These are phyloP conservation scores for Vulpes vulpes DNA, from an alignment of 2,113 vertebrate genomes.

Conservation along the genomic window DNA sequence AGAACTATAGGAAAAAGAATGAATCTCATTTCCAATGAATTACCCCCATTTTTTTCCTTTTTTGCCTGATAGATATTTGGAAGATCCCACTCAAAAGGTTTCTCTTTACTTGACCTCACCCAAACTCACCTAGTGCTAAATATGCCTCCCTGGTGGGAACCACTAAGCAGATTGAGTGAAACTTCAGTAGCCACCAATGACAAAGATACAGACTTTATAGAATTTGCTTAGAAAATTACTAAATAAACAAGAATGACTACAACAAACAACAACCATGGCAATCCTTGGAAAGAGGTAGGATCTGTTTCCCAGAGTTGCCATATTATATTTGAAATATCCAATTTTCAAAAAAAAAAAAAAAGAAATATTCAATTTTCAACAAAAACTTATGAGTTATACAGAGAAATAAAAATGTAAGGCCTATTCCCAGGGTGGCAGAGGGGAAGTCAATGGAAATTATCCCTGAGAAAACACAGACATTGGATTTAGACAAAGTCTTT, in stretches of 20 bases:
- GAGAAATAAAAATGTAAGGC: not conserved
- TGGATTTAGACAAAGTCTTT: not conserved
- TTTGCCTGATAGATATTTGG: not conserved
- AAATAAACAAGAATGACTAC: not conserved
- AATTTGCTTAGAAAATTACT: not conserved
- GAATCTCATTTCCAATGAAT: not conserved
- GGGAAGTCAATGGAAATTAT: not conserved
- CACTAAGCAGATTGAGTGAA: not conserved
- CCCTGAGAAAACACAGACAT: not conserved
- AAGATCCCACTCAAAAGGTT: not conserved
- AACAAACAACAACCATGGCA: not conserved
- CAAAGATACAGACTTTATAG: not conserved
- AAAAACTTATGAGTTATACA: not conserved
- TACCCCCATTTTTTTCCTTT: not conserved
- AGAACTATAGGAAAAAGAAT: not conserved
- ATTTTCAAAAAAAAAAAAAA: not conserved
- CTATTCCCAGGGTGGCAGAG: not conserved
- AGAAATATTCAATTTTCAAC: not conserved
- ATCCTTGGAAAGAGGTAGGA: not conserved
- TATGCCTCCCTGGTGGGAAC: not conserved
- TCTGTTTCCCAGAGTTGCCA: not conserved
- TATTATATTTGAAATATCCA: not conserved
- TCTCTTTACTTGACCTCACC: not conserved
- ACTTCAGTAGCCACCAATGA: not conserved
- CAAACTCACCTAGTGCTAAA: not conserved